Base-by-base conservation (phyloP, 2,797 vertebrate species). In the Girardinus metallicus region DNA sequence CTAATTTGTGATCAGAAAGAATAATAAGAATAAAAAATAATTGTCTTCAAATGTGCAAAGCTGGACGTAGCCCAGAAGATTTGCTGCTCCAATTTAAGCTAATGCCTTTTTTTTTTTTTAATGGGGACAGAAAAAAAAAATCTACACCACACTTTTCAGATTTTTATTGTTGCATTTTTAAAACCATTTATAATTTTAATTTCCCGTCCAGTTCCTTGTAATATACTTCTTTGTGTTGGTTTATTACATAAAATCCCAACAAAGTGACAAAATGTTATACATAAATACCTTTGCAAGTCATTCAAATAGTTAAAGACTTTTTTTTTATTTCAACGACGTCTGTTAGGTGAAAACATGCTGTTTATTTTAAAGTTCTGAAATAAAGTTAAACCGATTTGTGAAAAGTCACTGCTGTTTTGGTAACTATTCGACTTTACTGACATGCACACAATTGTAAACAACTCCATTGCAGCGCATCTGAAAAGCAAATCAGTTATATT, bases 401-500 rank as follows among this genome's bases (percentile, higher is more conserved):
- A 73, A 78, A 26, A 76, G 41, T 1, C 29, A 15, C 21, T 44
- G 11, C 23, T 29, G 29, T 53, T 78, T 73, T 72, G 21, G 51
- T 44, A 55, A 21, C 34, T 74, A 71, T 47, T 11, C 1, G 23
- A 62, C 13, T n/a, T 18, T 39, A 55, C 26, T 74, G 55, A 46
- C 31, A 53, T 34, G 62, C 71, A 78, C 72, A 81, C 31, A 60
- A 47, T 36, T 7, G 29, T 43, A 79, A 86, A 82, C 31, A 77
- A 73, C 80, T 70, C 5, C 31, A 39, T 79, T 0, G 9, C 64
- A 12, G 16, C 75, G 31, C 77, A 43, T 73, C 15, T 76, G 44
- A 78, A 81, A 77, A 41, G 84, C 73, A 57, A 57, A 80, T 88
- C 72, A 72, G 36, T n/a, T 41, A 16, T 21, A 80, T 79, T 60